Conservation (phyloP, 2,888 invertebrate species). For the Phyllotreta cruciferae region DNA sequence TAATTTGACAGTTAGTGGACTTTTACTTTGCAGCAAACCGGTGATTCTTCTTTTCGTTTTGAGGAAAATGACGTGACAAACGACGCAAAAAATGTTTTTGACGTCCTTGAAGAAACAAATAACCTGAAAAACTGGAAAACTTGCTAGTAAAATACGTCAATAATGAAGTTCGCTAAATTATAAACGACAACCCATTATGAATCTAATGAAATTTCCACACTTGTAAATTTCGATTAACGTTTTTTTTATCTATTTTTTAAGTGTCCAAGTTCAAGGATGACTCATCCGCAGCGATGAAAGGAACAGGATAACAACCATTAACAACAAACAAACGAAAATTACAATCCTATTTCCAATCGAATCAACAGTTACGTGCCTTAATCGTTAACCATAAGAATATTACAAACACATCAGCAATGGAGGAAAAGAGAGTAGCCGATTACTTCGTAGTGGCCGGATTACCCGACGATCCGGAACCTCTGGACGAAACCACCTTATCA, state of each 20-base stretch:
- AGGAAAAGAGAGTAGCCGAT: constrained; percentile 90
- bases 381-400: constrained; percentile 18
- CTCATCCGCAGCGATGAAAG: constrained; percentile 24
- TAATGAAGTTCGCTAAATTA: constrained; percentile 26
- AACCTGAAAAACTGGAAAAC: constrained; percentile 29
- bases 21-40: too few species aligned
- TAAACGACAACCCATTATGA: constrained; percentile 8
- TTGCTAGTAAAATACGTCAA: constrained; percentile 25
- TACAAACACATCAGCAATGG: constrained; percentile 64
- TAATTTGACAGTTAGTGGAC: too few species aligned
- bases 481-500: constrained; percentile 75
- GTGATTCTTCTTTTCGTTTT: too few species aligned
- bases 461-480: constrained; percentile 78
- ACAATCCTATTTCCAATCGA: constrained; percentile 3
- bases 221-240: constrained; percentile 1
- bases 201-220: constrained; percentile 5
- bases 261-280: constrained; percentile 27
- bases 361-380: constrained; percentile 28
- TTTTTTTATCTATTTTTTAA: constrained; percentile 3
- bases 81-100: constrained; percentile 8
- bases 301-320: constrained; percentile 22
- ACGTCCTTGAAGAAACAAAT: constrained; percentile 28
- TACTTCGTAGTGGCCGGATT: constrained; percentile 98
- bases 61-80: neutral
- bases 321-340: constrained; percentile 18